Base-by-base conservation (phyloP, 1,140 invertebrate genomes). In the Lithobius niger region DNA sequence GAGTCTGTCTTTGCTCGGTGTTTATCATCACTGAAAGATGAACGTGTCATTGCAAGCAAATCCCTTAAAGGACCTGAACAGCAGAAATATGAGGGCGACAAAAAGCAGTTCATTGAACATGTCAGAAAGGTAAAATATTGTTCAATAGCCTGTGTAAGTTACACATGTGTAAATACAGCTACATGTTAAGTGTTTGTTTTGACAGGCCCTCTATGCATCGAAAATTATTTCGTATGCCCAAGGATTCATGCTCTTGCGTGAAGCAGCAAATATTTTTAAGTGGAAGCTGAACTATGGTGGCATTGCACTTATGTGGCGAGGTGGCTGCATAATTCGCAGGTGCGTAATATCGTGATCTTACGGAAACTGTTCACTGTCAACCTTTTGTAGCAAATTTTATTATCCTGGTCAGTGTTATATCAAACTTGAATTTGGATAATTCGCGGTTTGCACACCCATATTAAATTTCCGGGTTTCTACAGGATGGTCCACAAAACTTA, bases 211-310 rank as follows among this genome's bases (percentile, higher is more conserved):
- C 1, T 99, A 97, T 68, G 92, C 94, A 2, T 91, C 93, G 28
- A 99, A 99, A 73, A 95, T 99, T 59, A 90, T 99, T 43, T 98
- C 93, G 0, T 99, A 99, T 66, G 90, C 97, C 1, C 97, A 99
- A 77, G 97, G 97, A 0, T 99, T 99, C 66, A 99, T 99, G 97
- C 73, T 99, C 48, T 76, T 99, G 61, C 77, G 88, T 45, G 92
- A 98, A 72, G 94, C 95, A 24, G 93, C 93, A 1, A 83, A 85
- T 63, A 76, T 84, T 55, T 83, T 93, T 62, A 80, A 82, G 0
- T 99, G 96, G 97, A 84, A 93, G 54, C 74, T 99, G 16, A 98
- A 99, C 72, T 96, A 97, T 66, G 96, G 96, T 48, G 88, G 87
- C 31, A 97, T 99, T 64, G 96, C 97, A 16, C 74, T 99, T 0